Base-by-base conservation (phyloP, 2,888 invertebrate genomes). In the Anoplius nigerrimus region DNA sequence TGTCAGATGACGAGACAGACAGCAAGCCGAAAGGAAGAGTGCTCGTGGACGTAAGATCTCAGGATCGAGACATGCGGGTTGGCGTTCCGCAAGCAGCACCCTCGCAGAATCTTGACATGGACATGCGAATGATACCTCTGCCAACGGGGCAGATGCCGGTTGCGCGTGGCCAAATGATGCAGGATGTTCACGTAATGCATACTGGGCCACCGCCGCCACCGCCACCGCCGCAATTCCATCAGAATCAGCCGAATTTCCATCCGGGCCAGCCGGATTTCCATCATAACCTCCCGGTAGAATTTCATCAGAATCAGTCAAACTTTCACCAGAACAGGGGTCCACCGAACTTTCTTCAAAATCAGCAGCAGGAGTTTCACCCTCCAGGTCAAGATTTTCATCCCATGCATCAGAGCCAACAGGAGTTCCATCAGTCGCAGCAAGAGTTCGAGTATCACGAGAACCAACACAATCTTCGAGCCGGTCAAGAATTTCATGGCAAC, bases 1-100 rank as follows among this genome's bases (percentile, higher is more conserved):
- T 96, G 85, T 95, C 95, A 13, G 96, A 96, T 80, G 96, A 96
- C 55, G 95, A 95, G 77, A 81, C 72, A 1, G 89, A 88, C 43
- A 82, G 75, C 58, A 86, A 86, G 42, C 86, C 85, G 63, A 86
- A 86, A 68, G 82, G 82, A 27, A 81, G 84, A 66, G 84, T 87
- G 34, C 71, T 88, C 8, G 87, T 88, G 2, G 88, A 88, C 55
- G 75, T 87, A 2, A 80, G 87, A 56, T 76, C 86, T 11, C 87
- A 88, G 57, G 88, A 87, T 68, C 82, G 86, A 2, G 88, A 88
- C 56, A 83, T 86, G 82, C 79, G 87, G 56, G 70, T 79, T n/a
- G 70, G 71, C 16, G 74, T 71, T 20, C 70, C 72, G 27, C 70
- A 74, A 4, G 62, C 75, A 16, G 62, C 64, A 34, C 84, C 87